These are phyloP conservation scores for Paguma larvata DNA, from an alignment of 2,797 vertebrate species.

Conservation along the genomic window DNA sequence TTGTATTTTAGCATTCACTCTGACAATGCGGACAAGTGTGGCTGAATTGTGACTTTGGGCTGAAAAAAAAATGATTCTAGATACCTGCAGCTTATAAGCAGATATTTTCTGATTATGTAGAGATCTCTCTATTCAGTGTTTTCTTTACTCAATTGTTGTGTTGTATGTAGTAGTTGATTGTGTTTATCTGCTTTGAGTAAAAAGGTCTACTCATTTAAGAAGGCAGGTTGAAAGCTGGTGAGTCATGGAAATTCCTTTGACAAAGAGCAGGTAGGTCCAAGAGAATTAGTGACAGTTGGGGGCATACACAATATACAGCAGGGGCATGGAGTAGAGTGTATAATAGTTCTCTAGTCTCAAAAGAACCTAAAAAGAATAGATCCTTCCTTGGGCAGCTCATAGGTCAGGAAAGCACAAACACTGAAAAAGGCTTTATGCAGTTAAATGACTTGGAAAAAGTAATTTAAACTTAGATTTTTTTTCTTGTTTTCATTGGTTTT, in stretches of 20 bases:
- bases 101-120: background rate
- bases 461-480: background rate
- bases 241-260: background rate
- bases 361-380: background rate
- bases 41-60: background rate
- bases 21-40: background rate
- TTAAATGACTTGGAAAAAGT: constrained; percentile 22
- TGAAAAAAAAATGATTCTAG: background rate
- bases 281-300: background rate
- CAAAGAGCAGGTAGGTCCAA: background rate
- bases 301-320: background rate
- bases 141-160: background rate
- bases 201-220: background rate
- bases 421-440: background rate
- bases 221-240: background rate
- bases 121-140: background rate
- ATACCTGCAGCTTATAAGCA: background rate
- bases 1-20: background rate
- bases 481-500: background rate
- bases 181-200: background rate
- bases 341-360: background rate
- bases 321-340: background rate
- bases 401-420: background rate
- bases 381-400: background rate
- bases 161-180: background rate